These are phyloP conservation scores for Apotomis capreana DNA, from an alignment of 2,888 invertebrate genomes.

Conservation along the genomic window DNA sequence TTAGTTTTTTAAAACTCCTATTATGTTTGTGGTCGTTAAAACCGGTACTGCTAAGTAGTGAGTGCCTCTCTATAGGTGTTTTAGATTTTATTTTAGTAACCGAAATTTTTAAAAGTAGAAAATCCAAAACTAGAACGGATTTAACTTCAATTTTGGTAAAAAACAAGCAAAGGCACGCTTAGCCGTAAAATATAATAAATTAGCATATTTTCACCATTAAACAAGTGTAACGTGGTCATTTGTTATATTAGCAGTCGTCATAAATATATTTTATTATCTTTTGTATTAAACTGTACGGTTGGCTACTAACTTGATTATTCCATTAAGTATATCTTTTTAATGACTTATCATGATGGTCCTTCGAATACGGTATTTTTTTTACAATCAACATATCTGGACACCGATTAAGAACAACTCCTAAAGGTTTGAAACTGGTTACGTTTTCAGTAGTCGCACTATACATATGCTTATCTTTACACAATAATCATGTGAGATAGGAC, in stretches of 20 bases:
- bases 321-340: neutral
- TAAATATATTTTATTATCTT: conserved; percentile 30
- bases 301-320: neutral
- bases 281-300: conserved; percentile 1
- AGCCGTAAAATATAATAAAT: conserved; percentile 4
- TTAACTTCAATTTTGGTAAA: neutral
- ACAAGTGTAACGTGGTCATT: conserved; percentile 27
- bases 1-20: too few species aligned
- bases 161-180: conserved; percentile 14
- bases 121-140: conserved; percentile 5
- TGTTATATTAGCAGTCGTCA: conserved; percentile 18
- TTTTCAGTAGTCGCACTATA: too few species aligned
- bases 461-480: too few species aligned
- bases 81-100: neutral
- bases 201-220: conserved; percentile 31
- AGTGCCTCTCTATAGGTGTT: neutral
- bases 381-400: too few species aligned
- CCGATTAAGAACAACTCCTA: too few species aligned
- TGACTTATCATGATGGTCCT: too few species aligned
- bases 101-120: neutral
- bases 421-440: too few species aligned
- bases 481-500: too few species aligned
- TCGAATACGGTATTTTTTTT: too few species aligned
- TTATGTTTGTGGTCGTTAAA: neutral
- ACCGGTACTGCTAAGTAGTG: neutral